Evolutionary conservation across 2,888 invertebrate species (phyloP).

Genomic region (Rosalia funebris): DNA sequence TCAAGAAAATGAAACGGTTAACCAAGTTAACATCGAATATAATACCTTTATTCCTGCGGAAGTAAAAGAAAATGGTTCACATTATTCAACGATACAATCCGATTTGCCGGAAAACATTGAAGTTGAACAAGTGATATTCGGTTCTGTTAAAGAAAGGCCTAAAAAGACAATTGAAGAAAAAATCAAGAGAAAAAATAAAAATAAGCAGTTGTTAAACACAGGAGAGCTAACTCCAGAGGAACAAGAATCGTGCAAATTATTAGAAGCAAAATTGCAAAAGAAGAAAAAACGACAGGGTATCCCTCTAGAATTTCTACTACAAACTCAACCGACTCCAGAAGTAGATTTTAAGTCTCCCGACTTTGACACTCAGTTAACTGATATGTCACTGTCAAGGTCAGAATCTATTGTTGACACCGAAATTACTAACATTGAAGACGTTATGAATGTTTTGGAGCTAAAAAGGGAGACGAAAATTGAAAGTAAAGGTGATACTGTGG

Average conservation of each 20-base stretch:
- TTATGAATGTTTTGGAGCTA: conserved; percentile 57
- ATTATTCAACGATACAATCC: no score
- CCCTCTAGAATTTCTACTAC: conserved; percentile 47
- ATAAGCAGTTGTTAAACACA: conserved; percentile 40
- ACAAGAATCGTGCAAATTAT: conserved; percentile 56
- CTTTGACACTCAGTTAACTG: conserved; percentile 38
- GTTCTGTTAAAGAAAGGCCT: conserved; percentile 70
- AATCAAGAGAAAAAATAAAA: conserved; percentile 39
- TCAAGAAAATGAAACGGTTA: no score
- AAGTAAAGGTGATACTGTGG: conserved; percentile 8
- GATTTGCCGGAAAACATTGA: conserved; percentile 45
- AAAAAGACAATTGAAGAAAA: conserved; percentile 40
- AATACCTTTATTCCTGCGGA: no score
- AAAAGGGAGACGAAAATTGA: conserved; percentile 30
- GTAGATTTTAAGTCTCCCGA: conserved; percentile 38
- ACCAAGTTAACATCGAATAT: no score
- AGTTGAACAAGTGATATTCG: conserved; percentile 70
- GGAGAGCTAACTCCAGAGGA: conserved; percentile 60
- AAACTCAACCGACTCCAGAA: conserved; percentile 38
- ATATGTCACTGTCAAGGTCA: conserved; percentile 52
- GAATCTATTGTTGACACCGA: conserved; percentile 61
- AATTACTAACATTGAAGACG: conserved; percentile 59
- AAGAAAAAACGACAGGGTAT: conserved; percentile 52
- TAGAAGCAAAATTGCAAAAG: conserved; percentile 53
- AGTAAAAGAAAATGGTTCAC: conserved; percentile 32